These are phyloP conservation scores for Cairina moschata DNA, from an alignment of 2,113 vertebrate genomes.

Conservation along the genomic window DNA sequence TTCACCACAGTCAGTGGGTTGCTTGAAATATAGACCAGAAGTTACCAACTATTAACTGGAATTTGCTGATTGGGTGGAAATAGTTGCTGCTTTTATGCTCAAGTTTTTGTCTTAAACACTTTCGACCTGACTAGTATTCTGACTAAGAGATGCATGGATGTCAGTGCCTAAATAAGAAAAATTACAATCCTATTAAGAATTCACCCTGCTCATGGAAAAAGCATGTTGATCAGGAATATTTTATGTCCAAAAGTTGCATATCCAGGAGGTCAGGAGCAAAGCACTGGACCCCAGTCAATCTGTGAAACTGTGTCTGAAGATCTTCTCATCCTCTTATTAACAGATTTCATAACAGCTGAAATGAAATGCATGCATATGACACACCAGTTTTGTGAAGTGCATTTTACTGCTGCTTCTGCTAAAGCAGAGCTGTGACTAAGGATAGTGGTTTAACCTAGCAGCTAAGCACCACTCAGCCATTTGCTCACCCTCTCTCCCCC, in stretches of 20 bases:
- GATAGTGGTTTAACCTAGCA: too few relatives aligned
- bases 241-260: not conserved
- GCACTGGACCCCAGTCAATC: not conserved
- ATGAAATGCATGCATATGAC: not conserved
- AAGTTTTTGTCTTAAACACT: not conserved
- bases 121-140: not conserved
- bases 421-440: not conserved
- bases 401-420: not conserved
- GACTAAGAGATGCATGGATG: not conserved
- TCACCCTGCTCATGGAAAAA: not conserved
- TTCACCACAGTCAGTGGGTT: not conserved
- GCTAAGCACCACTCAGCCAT: too few relatives aligned
- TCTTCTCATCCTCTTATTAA: not conserved
- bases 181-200: not conserved
- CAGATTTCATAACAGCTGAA: not conserved
- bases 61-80: not conserved
- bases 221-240: not conserved
- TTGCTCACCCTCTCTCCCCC: too few relatives aligned
- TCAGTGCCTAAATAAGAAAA: not conserved
- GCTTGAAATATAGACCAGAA: not conserved
- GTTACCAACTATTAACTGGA: not conserved
- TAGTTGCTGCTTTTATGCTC: not conserved
- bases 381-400: not conserved
- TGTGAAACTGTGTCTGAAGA: not conserved
- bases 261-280: not conserved